phyloP scores from a whole-genome alignment of 2,888 invertebrate species.

The Heliothis peltigera region DNA sequence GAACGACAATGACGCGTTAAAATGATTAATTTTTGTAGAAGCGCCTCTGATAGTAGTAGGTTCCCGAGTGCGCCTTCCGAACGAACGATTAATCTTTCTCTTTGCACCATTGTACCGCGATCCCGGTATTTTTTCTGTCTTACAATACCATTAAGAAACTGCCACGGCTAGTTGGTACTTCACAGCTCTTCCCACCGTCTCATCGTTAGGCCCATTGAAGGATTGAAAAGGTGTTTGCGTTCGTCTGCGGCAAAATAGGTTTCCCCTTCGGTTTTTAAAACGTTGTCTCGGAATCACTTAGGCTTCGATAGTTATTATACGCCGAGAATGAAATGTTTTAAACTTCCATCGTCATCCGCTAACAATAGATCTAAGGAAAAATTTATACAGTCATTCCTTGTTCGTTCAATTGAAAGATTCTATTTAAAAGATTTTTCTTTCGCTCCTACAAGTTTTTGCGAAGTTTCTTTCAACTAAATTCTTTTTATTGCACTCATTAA shows the following conservation, averaged over 20 bases:
- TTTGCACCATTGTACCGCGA: conserved; percentile 85
- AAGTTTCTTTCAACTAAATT: conserved; percentile 37
- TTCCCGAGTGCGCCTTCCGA: conserved; percentile 77
- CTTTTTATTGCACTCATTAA: conserved; percentile 36
- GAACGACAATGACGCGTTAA: conserved; percentile 87
- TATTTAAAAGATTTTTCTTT: conserved; percentile 63
- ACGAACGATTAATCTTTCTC: conserved; percentile 88
- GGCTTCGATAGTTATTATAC: conserved; percentile 89
- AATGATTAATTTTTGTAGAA: conserved; percentile 88
- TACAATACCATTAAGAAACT: conserved; percentile 89
- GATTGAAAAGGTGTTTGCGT: conserved; percentile 90
- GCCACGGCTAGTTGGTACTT: conserved; percentile 87
- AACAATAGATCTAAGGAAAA: conserved; percentile 82
- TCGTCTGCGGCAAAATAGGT: conserved; percentile 85
- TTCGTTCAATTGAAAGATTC: conserved; percentile 77
- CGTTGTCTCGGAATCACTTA: conserved; percentile 86
- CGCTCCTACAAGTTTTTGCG: conserved; percentile 65
- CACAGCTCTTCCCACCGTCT: conserved; percentile 76
- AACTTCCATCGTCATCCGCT: conserved; percentile 87
- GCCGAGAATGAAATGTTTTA: conserved; percentile 85
- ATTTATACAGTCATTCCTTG: conserved; percentile 85
- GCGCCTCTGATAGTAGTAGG: conserved; percentile 71
- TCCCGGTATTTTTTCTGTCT: conserved; percentile 88
- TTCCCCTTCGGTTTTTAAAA: conserved; percentile 86
- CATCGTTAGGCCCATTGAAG: conserved; percentile 86